Evolutionary conservation across 2,888 invertebrate genomes (phyloP).

Genomic region (Plebejus argus): DNA sequence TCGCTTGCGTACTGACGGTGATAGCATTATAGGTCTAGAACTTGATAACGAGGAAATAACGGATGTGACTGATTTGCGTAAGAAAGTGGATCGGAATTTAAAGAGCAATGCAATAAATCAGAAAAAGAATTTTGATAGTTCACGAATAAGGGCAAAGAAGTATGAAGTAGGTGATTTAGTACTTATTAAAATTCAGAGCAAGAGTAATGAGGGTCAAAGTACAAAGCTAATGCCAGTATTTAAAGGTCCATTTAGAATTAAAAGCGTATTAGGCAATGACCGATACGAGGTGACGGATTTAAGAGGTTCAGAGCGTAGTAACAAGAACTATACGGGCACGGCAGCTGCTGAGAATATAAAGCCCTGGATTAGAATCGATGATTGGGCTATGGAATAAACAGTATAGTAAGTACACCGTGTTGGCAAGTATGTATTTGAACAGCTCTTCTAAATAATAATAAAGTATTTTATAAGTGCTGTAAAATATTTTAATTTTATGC

Average conservation of each 20-base stretch:
- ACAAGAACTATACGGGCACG: not conserved
- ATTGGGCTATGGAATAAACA: slow-evolving; percentile 17
- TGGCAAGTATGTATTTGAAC: not conserved
- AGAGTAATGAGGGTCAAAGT: slow-evolving; percentile 7
- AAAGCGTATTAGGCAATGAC: slow-evolving; percentile 18
- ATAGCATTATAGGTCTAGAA: too few relatives aligned
- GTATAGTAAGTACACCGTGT: not conserved
- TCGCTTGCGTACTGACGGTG: too few relatives aligned
- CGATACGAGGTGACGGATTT: not conserved
- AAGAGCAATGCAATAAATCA: too few relatives aligned
- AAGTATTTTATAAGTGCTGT: too few relatives aligned
- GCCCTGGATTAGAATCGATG: slow-evolving; percentile 24
- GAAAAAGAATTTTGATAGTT: slow-evolving; percentile 9
- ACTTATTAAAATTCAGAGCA: not conserved
- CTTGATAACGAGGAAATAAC: too few relatives aligned
- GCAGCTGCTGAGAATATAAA: slow-evolving; percentile 25
- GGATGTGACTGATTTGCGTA: too few relatives aligned
- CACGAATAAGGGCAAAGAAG: not conserved
- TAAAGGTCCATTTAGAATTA: slow-evolving; percentile 24
- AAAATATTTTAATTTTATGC: too few relatives aligned
- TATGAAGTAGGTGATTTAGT: slow-evolving; percentile 19
- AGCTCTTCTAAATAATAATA: not conserved
- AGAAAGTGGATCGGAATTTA: too few relatives aligned
- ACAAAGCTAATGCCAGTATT: slow-evolving; percentile 20
- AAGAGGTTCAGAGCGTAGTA: not conserved